These are phyloP conservation scores for Caradrina clavipalpis DNA, from an alignment of 2,888 invertebrate species.

Conservation along the genomic window DNA sequence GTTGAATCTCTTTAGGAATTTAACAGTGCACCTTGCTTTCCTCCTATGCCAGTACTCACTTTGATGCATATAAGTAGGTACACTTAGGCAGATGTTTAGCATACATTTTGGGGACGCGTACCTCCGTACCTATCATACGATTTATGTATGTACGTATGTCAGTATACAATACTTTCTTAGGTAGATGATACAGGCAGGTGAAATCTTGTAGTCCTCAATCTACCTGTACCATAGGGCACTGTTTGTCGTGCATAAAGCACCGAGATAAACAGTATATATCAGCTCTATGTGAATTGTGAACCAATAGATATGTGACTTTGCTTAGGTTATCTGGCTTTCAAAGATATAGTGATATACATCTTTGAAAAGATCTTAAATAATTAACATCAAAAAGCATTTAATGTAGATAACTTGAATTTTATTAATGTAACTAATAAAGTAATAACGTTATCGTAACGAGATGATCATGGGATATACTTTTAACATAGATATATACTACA, in stretches of 20 bases:
- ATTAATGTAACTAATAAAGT: too few relatives aligned
- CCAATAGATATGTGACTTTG: slow-evolving; percentile 18
- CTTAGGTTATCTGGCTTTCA: slow-evolving; percentile 46
- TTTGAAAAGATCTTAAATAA: background rate
- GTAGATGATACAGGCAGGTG: slow-evolving; percentile 1
- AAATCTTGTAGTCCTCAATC: slow-evolving; percentile 21
- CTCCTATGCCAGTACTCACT: background rate
- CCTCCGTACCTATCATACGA: background rate
- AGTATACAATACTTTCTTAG: background rate
- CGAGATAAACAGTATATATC: slow-evolving; percentile 24
- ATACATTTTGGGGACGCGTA: background rate
- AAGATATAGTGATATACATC: background rate
- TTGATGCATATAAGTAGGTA: background rate
- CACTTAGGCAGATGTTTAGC: too few relatives aligned
- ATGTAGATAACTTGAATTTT: too few relatives aligned
- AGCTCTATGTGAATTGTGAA: background rate
- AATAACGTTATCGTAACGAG: too few relatives aligned
- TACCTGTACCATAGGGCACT: slow-evolving; percentile 34
- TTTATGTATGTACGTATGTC: background rate
- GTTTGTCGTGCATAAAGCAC: slow-evolving; percentile 39
- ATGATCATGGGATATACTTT: too few relatives aligned
- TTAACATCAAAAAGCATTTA: background rate
- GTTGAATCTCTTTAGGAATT: slow-evolving; percentile 16
- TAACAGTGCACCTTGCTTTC: background rate
- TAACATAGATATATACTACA: background rate